These are phyloP conservation scores for Eutrigla gurnardus DNA, from an alignment of 2,797 vertebrate genomes.

Conservation along the genomic window DNA sequence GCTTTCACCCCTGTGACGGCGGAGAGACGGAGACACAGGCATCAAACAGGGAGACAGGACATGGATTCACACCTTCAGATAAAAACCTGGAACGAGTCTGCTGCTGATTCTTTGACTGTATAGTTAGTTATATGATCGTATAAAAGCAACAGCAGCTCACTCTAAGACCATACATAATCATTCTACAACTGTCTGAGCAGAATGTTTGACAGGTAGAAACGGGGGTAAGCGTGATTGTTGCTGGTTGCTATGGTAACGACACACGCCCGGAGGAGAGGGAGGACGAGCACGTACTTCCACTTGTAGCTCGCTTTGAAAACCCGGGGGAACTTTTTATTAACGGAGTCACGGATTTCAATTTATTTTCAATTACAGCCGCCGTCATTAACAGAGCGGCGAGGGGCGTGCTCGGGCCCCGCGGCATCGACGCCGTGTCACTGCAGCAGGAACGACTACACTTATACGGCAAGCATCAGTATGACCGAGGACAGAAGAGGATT, in stretches of 20 bases:
- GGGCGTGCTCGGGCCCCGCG: slow-evolving; percentile 39
- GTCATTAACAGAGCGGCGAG: slow-evolving; percentile 53
- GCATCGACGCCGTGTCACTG: slow-evolving; percentile 34
- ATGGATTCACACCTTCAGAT: too few relatives aligned
- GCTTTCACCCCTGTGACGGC: slow-evolving; percentile 88
- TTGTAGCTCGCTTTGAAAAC: slow-evolving; percentile 38
- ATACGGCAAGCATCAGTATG: slow-evolving; percentile 47
- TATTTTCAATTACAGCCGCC: slow-evolving; percentile 69
- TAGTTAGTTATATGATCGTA: too few relatives aligned
- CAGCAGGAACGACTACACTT: slow-evolving; percentile 48
- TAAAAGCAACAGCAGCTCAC: too few relatives aligned
- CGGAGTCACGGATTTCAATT: slow-evolving; percentile 53
- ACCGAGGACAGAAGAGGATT: slow-evolving; percentile 35
- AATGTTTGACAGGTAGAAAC: not conserved
- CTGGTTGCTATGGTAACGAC: too few relatives aligned
- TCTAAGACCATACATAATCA: too few relatives aligned
- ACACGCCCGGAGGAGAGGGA: not conserved
- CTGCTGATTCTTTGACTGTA: not conserved
- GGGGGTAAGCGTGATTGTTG: too few relatives aligned
- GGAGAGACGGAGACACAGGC: slow-evolving; percentile 69
- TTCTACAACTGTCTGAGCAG: not conserved
- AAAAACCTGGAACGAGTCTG: not conserved
- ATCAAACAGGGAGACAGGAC: too few relatives aligned
- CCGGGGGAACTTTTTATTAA: slow-evolving; percentile 31
- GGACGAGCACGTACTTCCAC: not conserved